Percentiles rank a stretch among this genome's conserved stretches.
Conservation (phyloP, 2,888 invertebrate species). For the Spatulosminthurus flaviceps region DNA sequence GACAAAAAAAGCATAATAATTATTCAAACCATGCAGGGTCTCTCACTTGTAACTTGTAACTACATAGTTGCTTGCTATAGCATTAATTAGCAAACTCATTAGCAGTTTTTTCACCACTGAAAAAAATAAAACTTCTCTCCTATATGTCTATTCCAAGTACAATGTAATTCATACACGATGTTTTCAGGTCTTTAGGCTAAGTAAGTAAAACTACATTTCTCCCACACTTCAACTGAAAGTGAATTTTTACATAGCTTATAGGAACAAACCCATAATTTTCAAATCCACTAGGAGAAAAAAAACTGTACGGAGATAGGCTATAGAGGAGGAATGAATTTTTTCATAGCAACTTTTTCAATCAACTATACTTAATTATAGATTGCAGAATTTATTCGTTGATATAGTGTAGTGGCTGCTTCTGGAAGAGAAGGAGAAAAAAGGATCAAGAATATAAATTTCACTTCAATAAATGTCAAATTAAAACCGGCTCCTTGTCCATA, state of each 20-base stretch:
- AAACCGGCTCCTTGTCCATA: conserved; percentile 3
- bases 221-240: background rate
- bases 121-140: background rate
- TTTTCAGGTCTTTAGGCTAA: background rate
- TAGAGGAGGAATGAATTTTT: too few species aligned
- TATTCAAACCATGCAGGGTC: background rate
- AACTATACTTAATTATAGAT: conserved; percentile 3
- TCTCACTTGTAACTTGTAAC: too few species aligned
- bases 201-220: too few species aligned
- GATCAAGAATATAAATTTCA: conserved; percentile 1
- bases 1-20: background rate
- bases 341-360: background rate
- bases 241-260: background rate
- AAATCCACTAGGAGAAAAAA: too few species aligned
- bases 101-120: background rate
- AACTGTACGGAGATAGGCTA: too few species aligned
- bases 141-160: background rate
- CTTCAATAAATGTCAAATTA: conserved; percentile 25
- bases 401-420: background rate
- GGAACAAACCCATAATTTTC: too few species aligned
- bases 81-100: conserved; percentile 9
- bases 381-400: background rate
- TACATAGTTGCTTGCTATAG: background rate
- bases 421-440: background rate
- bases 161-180: background rate